Base-by-base conservation (phyloP, 2,888 invertebrate species). In the Trichopria drosophilae region DNA sequence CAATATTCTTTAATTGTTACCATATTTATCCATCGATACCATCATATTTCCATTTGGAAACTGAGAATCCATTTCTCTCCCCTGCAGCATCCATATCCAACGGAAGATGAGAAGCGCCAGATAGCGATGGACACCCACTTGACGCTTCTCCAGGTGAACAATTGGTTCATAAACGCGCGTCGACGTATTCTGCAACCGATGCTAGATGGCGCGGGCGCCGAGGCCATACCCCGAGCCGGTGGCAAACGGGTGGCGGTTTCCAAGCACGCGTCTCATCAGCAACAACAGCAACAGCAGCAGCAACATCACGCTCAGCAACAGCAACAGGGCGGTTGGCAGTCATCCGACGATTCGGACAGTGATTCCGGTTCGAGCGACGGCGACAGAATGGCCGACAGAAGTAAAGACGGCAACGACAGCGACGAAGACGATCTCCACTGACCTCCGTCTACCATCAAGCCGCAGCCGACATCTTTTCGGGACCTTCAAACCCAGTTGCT, bases 41-140 rank as follows among this genome's bases (percentile, higher is more conserved):
- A n/a, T 3, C 9, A 10, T 18, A 13, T 29, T 16, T 29, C 20
- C 19, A 22, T 18, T 35, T 34, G 5, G 2, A 9, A 23, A 35
- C 41, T 34, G 9, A n/a, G n/a, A n/a, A n/a, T n/a, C n/a, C n/a
- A n/a, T n/a, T n/a, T n/a, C n/a, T n/a, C n/a, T n/a, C n/a, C n/a
- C n/a, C n/a, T n/a, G 1, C 78, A 94, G 93, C 94, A 94, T 78
- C 94, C 94, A 1, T 95, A 95, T 73, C 95, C 95, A 0, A 93
- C 93, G 40, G 94, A 94, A 75, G 94, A 94, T 69, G 93, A 95
- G 74, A 95, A 95, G 75, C 84, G 92, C 23, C 86, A 90, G 56
- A 87, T 95, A 53, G 93, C 93, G 2, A 85, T 86, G 19, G 90
- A 93, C 75, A 94, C 94, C 24, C 86, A 93, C 66, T 82, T 95